Evolutionary conservation across 2,888 invertebrate species (phyloP), one percentile per base, ranked within the genome.

Genomic region (Eupithecia subumbrata): DNA sequence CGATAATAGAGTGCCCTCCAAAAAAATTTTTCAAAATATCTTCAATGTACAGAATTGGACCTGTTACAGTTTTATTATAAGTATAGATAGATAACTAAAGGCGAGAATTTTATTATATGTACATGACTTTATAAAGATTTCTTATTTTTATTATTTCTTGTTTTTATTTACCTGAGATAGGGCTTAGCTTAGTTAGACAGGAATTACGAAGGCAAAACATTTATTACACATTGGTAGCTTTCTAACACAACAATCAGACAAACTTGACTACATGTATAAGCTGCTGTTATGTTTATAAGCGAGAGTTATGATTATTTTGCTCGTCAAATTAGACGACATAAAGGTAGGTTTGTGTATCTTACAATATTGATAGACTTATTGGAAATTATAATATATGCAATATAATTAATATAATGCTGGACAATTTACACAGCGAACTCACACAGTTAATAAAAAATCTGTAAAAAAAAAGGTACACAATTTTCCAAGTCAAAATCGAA

Each of bases 201-300:
- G 0, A 5, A 45, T 16, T 45, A 45, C 12, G 11, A 25, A 25
- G 25, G 25, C 25, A 25, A 0, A 7, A 37, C 60, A 56, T 78
- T 78, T 84, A 79, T 48, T 18, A 18, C 18, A 48, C 16, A 48
- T n/a, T n/a, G n/a, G n/a, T 48, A 48, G 18, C 48, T 48, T 48
- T 48, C 83, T 84, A 81, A 68, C 69, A 63, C 30, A 79, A 76
- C 83, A 73, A 73, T 72, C 76, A 69, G 69, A 71, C 40, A 71
- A 64, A 52, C 74, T 48, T 18, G 16, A 48, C 48, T 40, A 56
- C 70, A 69, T 45, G 60, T 66, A 72, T 64, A 64, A 40, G 11
- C 64, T 48, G 48, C 5, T 18, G 18, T 18, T 18, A 48, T 16
- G 5, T 18, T 52, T 52, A 8, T n/a, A 22, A 18, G 18, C 48